A percentile compares a stretch with the other conserved stretches of the same genome.
phyloP scores from a whole-genome alignment of 2,797 vertebrate genomes.

The Diplodus sargus region DNA sequence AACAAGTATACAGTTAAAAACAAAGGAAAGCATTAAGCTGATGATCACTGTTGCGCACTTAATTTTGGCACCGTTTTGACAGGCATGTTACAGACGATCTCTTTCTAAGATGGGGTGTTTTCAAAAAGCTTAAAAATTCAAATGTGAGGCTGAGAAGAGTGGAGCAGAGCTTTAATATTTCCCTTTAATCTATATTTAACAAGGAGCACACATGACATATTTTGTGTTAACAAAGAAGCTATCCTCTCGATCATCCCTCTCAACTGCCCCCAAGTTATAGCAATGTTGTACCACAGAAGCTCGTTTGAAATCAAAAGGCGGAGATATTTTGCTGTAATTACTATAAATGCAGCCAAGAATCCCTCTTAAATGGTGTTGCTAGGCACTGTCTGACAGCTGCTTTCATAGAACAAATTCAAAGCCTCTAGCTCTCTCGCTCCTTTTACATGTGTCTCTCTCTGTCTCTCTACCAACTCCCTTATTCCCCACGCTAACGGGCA shows the following conservation, averaged over 20 bases:
- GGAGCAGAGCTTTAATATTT: constrained; percentile 38
- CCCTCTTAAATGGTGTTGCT: constrained; percentile 68
- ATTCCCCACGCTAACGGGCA: constrained; percentile 65
- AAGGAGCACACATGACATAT: constrained; percentile 34
- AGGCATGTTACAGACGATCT: neutral
- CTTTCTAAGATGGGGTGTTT: constrained; percentile 1
- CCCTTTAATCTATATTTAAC: constrained; percentile 49
- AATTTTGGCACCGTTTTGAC: neutral
- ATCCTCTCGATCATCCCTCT: constrained; percentile 31
- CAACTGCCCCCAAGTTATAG: constrained; percentile 51
- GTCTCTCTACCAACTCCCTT: constrained; percentile 59
- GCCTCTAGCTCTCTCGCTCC: constrained; percentile 51
- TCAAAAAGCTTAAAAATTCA: constrained; percentile 19
- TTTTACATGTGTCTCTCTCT: constrained; percentile 41
- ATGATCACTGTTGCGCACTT: neutral
- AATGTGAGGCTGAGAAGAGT: neutral
- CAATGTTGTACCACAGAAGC: constrained; percentile 48
- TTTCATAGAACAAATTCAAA: constrained; percentile 73
- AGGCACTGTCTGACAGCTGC: constrained; percentile 64
- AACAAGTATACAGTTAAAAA: neutral
- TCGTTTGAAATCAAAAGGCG: constrained; percentile 45
- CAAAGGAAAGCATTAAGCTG: neutral
- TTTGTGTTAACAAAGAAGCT: constrained; percentile 44
- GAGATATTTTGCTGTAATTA: constrained; percentile 69
- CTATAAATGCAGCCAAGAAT: constrained; percentile 65